phyloP scores from a whole-genome alignment of 1,140 invertebrate genomes.

The Drosophila novamexicana region DNA sequence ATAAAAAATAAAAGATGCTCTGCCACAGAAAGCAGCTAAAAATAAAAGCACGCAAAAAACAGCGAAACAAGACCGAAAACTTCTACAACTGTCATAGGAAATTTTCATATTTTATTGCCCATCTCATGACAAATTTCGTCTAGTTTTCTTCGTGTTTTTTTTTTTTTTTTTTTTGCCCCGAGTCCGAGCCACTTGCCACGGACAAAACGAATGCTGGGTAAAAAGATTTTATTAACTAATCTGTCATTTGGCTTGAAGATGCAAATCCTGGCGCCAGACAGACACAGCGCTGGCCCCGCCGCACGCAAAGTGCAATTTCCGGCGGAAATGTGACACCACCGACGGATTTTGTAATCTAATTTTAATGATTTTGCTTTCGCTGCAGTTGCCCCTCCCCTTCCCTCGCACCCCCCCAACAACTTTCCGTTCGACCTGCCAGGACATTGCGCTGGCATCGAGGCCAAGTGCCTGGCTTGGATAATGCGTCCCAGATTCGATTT shows the following conservation, averaged over 20 bases:
- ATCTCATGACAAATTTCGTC: slow-evolving; percentile 63
- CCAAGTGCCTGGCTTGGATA: slow-evolving; percentile 55
- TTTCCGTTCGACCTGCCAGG: not conserved
- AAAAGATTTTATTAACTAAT: slow-evolving; percentile 78
- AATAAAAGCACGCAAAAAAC: slow-evolving; percentile 6
- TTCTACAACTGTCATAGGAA: slow-evolving; percentile 49
- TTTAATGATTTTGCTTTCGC: slow-evolving; percentile 76
- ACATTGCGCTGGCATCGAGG: slow-evolving; percentile 28
- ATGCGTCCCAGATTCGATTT: slow-evolving; percentile 62
- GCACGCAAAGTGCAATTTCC: slow-evolving; percentile 80
- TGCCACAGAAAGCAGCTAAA: slow-evolving; percentile 2
- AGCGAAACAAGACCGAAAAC: slow-evolving; percentile 22
- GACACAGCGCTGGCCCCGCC: slow-evolving; percentile 12
- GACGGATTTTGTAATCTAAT: slow-evolving; percentile 76
- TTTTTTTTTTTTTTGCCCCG: slow-evolving; percentile 1
- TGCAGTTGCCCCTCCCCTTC: slow-evolving; percentile 36
- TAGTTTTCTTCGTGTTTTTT: slow-evolving; percentile 3
- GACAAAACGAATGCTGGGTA: slow-evolving; percentile 38
- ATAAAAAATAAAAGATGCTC: not conserved
- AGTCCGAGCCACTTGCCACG: slow-evolving; percentile 52
- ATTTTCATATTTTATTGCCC: slow-evolving; percentile 75
- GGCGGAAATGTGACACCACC: slow-evolving; percentile 76
- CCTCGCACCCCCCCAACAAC: not conserved
- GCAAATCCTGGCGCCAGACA: slow-evolving; percentile 29
- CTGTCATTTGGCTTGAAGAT: slow-evolving; percentile 61